phyloP scores from a whole-genome alignment of 2,888 invertebrate genomes.

The Drosophila neoperkinsi region DNA sequence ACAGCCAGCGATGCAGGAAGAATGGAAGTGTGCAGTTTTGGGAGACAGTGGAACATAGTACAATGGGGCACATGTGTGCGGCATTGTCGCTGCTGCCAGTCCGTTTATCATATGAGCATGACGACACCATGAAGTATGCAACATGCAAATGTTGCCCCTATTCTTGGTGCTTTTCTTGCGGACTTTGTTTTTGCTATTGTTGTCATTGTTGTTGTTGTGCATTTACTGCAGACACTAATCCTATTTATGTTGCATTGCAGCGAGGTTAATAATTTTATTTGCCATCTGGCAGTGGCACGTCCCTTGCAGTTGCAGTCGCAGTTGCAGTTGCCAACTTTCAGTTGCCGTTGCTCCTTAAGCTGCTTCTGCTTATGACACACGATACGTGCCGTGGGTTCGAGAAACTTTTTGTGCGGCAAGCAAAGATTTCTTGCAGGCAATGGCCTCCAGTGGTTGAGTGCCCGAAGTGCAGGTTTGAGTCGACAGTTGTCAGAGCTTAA shows the following conservation, averaged over 20 bases:
- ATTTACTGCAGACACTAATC: conserved; percentile 79
- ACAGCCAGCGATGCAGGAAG: conserved; percentile 22
- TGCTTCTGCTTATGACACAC: conserved; percentile 76
- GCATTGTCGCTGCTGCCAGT: conserved; percentile 64
- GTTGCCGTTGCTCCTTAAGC: conserved; percentile 53
- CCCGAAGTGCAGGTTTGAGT: neutral
- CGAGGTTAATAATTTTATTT: conserved; percentile 81
- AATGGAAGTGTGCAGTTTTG: conserved; percentile 5
- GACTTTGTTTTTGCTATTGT: conserved; percentile 23
- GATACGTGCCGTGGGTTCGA: conserved; percentile 70
- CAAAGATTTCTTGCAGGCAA: conserved; percentile 41
- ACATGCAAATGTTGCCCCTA: conserved; percentile 51
- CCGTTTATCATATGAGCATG: conserved; percentile 72
- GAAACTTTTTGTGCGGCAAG: conserved; percentile 56
- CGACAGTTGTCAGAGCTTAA: conserved; percentile 35
- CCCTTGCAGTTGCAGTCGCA: conserved; percentile 42
- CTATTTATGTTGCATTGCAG: conserved; percentile 80
- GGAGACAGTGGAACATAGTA: conserved; percentile 7
- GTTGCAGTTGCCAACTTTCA: conserved; percentile 26
- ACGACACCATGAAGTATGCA: conserved; percentile 73
- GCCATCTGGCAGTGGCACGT: conserved; percentile 65
- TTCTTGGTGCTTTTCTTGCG: conserved; percentile 37
- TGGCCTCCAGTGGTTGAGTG: conserved; percentile 22
- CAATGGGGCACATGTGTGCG: conserved; percentile 58
- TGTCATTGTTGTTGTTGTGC: conserved; percentile 39